Evolutionary conservation across 2,797 vertebrate species (phyloP), one percentile per base, ranked within the genome.

Genomic region (Champsocephalus gunnari): DNA sequence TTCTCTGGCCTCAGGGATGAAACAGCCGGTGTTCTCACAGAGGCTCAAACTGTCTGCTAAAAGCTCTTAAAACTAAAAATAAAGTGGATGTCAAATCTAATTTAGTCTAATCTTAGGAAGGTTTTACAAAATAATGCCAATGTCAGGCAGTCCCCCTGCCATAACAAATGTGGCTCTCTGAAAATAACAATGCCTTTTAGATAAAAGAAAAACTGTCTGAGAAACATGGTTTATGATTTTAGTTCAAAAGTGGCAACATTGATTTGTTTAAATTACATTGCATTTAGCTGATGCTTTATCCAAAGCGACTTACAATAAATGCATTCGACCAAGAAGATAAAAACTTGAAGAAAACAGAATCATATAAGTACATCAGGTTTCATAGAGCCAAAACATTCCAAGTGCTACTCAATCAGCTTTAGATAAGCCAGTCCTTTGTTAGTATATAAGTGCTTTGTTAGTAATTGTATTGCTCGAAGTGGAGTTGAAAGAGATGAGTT

Each of bases 1-100:
- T 71, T 85, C 83, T 88, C 72, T 80, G 69, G 77, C 90, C 87
- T 65, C 64, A 9, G 74, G 87, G 81, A 72, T 49, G 68, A 78
- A 71, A 21, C 21, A 48, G 55, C 41, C 12, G 0, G 9, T 43
- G 65, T 79, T 83, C 71, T 56, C 69, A 66, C 57, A 77, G 24
- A 72, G 28, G 8, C 24, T 32, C 53, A 49, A 60, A 65, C 51
- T 43, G 24, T 62, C 24, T 57, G 50, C 61, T 50, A 9, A 64
- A 64, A 32, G 41, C 12, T 59, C 44, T 14, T 57, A 3, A 50
- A 5, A 48, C 48, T 59, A 5, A 72, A 77, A 56, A 47, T 60
- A 38, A 65, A 8, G 5, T 11, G 1, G 12, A 38, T 47, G 60
- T 44, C 13, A 48, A n/a, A 21, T 61, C n/a, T 48, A 11, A 60